Conservation (phyloP, 2,113 vertebrate species). For the Centrocercus urophasianus region DNA sequence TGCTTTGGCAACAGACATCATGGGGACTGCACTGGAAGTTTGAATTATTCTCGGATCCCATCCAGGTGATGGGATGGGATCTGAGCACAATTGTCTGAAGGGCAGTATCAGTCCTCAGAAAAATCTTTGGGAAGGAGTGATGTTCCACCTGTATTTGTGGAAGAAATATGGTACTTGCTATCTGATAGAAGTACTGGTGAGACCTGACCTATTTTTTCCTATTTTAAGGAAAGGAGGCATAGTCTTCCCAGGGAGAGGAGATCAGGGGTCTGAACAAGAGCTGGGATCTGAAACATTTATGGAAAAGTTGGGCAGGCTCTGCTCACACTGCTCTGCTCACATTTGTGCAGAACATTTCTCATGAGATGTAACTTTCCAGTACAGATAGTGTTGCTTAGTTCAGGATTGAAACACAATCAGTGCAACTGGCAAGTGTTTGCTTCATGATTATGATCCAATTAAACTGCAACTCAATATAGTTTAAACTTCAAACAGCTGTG, state of each 20-base stretch:
- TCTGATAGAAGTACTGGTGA: neutral
- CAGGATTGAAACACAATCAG: conserved; percentile 17
- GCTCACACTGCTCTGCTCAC: neutral
- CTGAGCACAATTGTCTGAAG: neutral
- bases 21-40: neutral
- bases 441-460: conserved; percentile 49
- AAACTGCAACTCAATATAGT: conserved; percentile 57
- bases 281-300: neutral
- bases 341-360: neutral
- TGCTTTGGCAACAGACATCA: neutral
- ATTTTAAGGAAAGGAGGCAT: neutral
- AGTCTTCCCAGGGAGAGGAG: neutral
- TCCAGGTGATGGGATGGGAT: neutral
- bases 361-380: neutral
- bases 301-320: neutral
- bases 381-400: conserved; percentile 1
- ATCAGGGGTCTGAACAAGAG: neutral
- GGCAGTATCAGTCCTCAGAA: neutral
- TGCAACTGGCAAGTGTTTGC: conserved; percentile 53
- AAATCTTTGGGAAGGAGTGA: neutral
- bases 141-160: neutral
- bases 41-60: neutral
- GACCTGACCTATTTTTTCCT: neutral
- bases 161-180: neutral
- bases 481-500: conserved; percentile 52